Evolutionary conservation across 2,113 vertebrate species (phyloP).

Genomic region (Peromyscus californicus): DNA sequence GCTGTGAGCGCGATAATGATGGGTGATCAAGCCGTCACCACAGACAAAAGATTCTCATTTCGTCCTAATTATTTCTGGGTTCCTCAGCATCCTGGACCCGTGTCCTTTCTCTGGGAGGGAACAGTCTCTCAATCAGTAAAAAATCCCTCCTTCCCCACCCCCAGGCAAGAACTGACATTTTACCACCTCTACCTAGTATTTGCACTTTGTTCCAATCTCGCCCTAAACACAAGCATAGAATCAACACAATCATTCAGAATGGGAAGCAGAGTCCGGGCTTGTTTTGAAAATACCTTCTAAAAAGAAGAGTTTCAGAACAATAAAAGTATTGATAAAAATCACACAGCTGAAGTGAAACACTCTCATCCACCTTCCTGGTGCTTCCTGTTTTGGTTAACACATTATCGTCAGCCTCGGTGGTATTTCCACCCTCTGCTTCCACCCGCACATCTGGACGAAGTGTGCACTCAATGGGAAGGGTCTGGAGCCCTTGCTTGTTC

Average conservation of each 20-base stretch:
- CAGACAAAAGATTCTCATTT: not conserved
- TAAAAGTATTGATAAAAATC: slow-evolving; percentile 57
- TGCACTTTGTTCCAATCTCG: not conserved
- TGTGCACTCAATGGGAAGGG: not conserved
- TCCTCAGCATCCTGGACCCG: not conserved
- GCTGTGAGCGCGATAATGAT: not conserved
- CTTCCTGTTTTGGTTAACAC: slow-evolving; percentile 70
- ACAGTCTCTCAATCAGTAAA: not conserved
- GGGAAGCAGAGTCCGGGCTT: slow-evolving; percentile 5
- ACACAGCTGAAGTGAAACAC: not conserved
- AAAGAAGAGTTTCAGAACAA: slow-evolving; percentile 48
- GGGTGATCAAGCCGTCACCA: not conserved
- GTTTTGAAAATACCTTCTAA: slow-evolving; percentile 51
- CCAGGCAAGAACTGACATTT: not conserved
- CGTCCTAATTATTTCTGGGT: not conserved
- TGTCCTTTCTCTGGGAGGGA: not conserved
- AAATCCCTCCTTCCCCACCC: not conserved
- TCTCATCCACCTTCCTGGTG: not conserved
- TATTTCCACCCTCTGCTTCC: not conserved
- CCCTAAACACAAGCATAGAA: not conserved
- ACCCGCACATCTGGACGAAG: not conserved
- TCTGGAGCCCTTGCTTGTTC: no score
- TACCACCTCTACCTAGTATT: not conserved
- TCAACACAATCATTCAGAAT: not conserved
- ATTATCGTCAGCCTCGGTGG: not conserved